Evolutionary conservation across 1,140 invertebrate genomes (phyloP).

Genomic region (Anoplophora glabripennis): DNA sequence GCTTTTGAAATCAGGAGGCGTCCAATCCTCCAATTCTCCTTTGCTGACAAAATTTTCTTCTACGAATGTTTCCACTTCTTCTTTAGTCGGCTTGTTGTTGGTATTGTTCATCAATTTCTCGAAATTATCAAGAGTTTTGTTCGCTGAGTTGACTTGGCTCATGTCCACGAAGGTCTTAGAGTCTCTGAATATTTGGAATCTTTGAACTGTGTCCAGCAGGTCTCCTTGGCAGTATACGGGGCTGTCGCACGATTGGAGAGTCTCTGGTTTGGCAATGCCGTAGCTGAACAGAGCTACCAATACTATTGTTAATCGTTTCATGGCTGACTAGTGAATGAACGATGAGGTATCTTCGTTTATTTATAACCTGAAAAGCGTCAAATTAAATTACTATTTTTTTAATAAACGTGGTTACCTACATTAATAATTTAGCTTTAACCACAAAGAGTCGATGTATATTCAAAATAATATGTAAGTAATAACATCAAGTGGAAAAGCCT

Average conservation of each 20-base stretch:
- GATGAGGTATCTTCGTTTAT: background rate
- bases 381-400: background rate
- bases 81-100: constrained; percentile 53
- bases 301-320: background rate
- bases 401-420: no score
- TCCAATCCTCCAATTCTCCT: constrained; percentile 58
- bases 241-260: constrained; percentile 51
- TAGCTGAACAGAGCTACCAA: constrained; percentile 1
- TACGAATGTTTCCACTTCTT: constrained; percentile 60
- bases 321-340: background rate
- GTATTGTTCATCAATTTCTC: constrained; percentile 61
- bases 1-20: constrained; percentile 62
- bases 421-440: no score
- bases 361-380: constrained; percentile 10
- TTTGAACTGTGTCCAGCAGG: constrained; percentile 73
- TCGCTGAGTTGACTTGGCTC: constrained; percentile 63
- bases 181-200: constrained; percentile 68
- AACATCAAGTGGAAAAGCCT: no score
- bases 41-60: constrained; percentile 51
- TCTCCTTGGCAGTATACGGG: constrained; percentile 75
- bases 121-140: constrained; percentile 62
- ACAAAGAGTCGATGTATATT: no score
- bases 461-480: no score
- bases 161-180: constrained; percentile 91
- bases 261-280: background rate